Conservation (phyloP, 92 coral and sea anemone genomes). For the Phenganax stokvisi region DNA sequence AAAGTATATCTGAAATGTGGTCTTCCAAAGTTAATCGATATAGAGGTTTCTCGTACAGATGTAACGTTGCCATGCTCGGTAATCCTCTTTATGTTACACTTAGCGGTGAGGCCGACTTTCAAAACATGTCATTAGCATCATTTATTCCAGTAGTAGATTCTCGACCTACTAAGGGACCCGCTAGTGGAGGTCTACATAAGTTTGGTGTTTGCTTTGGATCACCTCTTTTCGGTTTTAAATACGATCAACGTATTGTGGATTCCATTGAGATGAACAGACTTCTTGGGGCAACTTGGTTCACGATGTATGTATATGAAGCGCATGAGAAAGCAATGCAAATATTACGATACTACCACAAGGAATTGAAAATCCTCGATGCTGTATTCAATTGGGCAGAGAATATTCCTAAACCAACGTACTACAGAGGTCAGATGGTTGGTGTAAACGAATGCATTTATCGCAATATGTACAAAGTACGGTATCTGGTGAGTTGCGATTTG, state of each 20-base stretch:
- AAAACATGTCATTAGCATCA: not conserved
- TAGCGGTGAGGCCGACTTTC: not conserved
- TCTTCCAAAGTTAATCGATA: not conserved
- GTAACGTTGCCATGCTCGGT: not conserved
- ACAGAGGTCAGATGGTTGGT: constrained; percentile 3
- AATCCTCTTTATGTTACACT: not conserved
- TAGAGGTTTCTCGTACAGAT: constrained; percentile 5
- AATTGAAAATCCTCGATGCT: constrained; percentile 7
- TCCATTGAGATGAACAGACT: constrained; percentile 25
- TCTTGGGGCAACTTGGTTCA: constrained; percentile 19
- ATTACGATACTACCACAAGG: not conserved
- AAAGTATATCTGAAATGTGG: constrained; percentile 7
- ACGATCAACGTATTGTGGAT: constrained; percentile 15
- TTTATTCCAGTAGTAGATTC: constrained; percentile 21
- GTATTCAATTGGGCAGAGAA: constrained; percentile 8
- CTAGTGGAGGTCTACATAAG: not conserved
- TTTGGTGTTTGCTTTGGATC: constrained; percentile 1
- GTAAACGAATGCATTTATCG: constrained; percentile 11
- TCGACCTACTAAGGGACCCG: too few species aligned
- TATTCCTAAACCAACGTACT: constrained; percentile 6
- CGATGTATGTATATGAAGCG: constrained; percentile 6
- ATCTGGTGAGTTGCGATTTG: constrained; percentile 10
- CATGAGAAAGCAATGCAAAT: not conserved
- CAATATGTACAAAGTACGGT: constrained; percentile 16
- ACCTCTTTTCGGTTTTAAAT: constrained; percentile 1